These are phyloP conservation scores for Mus pahari DNA, from an alignment of 2,113 vertebrate genomes.

Conservation along the genomic window DNA sequence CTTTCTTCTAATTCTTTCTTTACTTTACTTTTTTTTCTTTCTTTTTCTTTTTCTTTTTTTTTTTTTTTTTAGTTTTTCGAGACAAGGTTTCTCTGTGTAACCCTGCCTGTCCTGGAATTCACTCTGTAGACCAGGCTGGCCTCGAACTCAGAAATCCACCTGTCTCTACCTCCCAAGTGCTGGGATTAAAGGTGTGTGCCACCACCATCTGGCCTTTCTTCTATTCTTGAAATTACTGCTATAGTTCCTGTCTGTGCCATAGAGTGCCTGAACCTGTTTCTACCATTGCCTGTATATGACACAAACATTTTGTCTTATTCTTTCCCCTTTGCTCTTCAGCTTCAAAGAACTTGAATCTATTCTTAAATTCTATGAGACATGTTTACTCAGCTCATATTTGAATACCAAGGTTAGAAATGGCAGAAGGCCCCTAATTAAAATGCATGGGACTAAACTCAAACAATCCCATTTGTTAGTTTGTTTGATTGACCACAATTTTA, in stretches of 20 bases:
- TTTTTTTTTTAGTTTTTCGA: no score
- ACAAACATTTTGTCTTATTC: rapidly evolving
- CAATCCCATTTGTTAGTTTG: background rate
- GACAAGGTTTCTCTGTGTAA: no score
- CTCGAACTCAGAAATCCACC: no score
- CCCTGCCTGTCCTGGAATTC: no score
- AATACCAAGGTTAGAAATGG: background rate
- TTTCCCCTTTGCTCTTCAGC: background rate
- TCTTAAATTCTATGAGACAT: background rate
- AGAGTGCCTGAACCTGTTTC: rapidly evolving
- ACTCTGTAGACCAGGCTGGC: no score
- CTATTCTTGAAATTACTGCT: background rate
- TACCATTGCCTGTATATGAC: background rate
- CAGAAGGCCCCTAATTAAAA: background rate
- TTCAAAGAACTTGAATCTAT: background rate
- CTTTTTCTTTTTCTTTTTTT: no score
- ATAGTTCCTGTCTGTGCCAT: rapidly evolving
- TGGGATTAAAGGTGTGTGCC: no score
- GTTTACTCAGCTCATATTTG: background rate
- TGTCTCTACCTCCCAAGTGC: no score
- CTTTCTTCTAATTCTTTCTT: background rate
- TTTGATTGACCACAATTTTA: background rate
- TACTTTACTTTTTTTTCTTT: no score
- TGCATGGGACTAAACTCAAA: background rate
- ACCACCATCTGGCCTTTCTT: no score